Base-by-base conservation (phyloP, 2,888 invertebrate genomes). In the Drosophila greeni region DNA sequence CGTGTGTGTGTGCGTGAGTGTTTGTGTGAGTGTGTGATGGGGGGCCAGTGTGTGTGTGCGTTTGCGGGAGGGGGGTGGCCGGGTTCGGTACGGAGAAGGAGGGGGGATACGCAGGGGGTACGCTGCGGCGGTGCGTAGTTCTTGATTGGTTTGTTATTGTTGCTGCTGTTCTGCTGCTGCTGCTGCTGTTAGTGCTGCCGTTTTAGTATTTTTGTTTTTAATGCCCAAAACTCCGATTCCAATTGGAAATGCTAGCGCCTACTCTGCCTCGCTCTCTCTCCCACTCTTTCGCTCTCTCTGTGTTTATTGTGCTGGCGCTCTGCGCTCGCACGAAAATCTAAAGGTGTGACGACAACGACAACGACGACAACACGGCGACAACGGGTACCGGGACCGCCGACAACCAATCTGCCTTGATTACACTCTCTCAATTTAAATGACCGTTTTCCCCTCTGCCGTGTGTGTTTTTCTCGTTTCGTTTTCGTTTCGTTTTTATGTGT, bases 391-490 rank as follows among this genome's bases (percentile, higher is more conserved):
- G 40, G 61, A 72, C 65, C 64, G 55, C 36, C 55, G 49, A 72
- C 55, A 47, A 72, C 57, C 64, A 65, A 76, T 82, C 68, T 66
- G 72, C 76, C 71, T 84, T 74, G 70, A 72, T 74, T 60, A 70
- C 81, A 82, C 81, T 72, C 66, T 68, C 57, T 68, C 57, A 76
- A 80, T 84, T 84, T 66, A 70, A 78, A 79, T 79, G 37, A 79
- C 66, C 70, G 66, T 75, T 83, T 75, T 29, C 40, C 77, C 62
- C 65, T 64, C 72, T 74, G 65, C 66, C 64, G 75, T 83, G 81
- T 23, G 70, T 82, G 75, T 75, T 82, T 79, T 79, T 81, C 61
- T 83, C 75, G 79, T 73, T 73, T 82, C 80, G 74, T 61, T 67
- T 45, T 82, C 80, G 74, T 61, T 67, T 45, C 31, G 48, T 33